Percentiles rank a stretch among this genome's conserved stretches.
Conservation (phyloP, 2,113 vertebrate species). For the Rhabdornis inornatus region DNA sequence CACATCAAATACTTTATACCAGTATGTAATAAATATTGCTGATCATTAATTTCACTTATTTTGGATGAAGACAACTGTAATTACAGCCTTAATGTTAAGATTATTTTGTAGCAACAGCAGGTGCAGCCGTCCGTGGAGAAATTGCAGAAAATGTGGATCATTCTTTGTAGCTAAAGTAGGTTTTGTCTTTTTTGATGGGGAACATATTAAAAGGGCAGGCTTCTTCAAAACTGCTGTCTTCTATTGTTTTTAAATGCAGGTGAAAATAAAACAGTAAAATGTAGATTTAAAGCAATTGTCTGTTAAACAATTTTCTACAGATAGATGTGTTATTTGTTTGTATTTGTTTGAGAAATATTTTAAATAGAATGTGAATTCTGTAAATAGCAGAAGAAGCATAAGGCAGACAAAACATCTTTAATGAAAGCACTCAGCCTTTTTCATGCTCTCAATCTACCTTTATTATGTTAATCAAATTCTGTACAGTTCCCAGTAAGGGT, state of each 20-base stretch:
- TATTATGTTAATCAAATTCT: constrained; percentile 50
- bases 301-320: background rate
- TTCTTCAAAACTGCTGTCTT: background rate
- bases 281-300: background rate
- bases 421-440: background rate
- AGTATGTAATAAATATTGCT: background rate
- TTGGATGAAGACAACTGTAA: background rate
- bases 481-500: background rate
- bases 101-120: background rate
- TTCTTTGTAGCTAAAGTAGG: background rate
- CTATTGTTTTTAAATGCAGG: background rate
- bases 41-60: background rate
- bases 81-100: background rate
- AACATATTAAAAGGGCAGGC: background rate
- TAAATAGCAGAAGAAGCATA: background rate
- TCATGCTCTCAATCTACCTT: background rate
- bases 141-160: background rate
- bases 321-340: background rate
- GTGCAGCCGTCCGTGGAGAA: background rate
- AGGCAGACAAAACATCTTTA: background rate
- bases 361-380: background rate
- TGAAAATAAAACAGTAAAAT: background rate
- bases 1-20: background rate
- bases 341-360: constrained; percentile 9
- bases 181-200: background rate